Base-by-base conservation (phyloP, 2,888 invertebrate genomes). In the Ceramica pisi region DNA sequence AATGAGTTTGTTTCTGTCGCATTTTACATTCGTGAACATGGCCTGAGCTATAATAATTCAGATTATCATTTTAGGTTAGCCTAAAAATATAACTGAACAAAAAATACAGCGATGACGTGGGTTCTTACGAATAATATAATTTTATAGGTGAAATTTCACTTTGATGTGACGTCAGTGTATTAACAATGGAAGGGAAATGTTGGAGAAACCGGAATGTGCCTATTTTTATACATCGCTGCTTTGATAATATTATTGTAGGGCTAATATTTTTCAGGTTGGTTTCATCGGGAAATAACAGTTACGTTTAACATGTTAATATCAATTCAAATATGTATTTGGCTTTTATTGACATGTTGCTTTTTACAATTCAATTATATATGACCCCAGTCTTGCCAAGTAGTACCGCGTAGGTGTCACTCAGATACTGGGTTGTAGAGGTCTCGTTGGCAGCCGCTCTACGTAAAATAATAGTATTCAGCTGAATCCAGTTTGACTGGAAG, bases 161-260 rank as follows among this genome's bases (percentile, higher is more conserved):
- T 72, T 78, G 68, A 71, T 62, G 61, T 77, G 51, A 81, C 71
- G 68, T 69, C 60, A 68, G 31, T 70, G 41, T 82, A 50, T 68
- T 71, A 66, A 60, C 71, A 70, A 70, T 71, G 65, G 57, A 71
- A 64, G 23, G 67, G 65, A 75, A 75, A 64, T 50, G 61, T 81
- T 73, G 78, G 73, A 74, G 78, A 76, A 78, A 68, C 83, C 69
- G 75, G 78, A 80, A 80, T 67, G 51, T 62, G 50, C 71, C 60
- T 31, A 56, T 75, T 80, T 77, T 65, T 65, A 64, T 75, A 74
- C 63, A 46, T 67, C 50, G 62, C 19, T 78, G 61, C 16, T 64
- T 80, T 80, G 51, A 57, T 68, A 64, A 46, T 80, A 23, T 74
- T 73, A 63, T 31, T 67, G 53, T 63, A 50, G n/a, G 26, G 41